These are phyloP conservation scores for Paralvinella palmiformis DNA, from an alignment of 1,140 invertebrate genomes.

Conservation along the genomic window DNA sequence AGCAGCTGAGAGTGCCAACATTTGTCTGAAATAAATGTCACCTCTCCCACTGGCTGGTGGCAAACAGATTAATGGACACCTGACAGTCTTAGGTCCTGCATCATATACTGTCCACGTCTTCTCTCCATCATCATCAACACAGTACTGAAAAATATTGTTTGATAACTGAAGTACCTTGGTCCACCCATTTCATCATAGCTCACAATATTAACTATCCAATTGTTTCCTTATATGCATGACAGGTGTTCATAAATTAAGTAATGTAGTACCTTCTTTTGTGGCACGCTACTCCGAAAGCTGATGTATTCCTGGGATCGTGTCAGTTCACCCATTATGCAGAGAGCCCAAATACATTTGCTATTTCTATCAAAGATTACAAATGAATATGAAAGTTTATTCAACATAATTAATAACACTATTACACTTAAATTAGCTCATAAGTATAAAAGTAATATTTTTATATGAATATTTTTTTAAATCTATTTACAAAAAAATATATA, in stretches of 20 bases:
- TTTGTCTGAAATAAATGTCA: conserved; percentile 80
- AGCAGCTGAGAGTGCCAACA: conserved; percentile 68
- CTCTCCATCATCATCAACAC: conserved; percentile 68
- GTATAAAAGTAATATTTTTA: too few species aligned
- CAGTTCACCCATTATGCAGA: conserved; percentile 3
- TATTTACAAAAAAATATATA: too few species aligned
- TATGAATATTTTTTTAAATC: too few species aligned
- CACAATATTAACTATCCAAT: background rate
- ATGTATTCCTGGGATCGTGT: background rate
- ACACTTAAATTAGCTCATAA: too few species aligned
- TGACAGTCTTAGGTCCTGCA: conserved; percentile 72
- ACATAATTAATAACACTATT: too few species aligned
- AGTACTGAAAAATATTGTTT: too few species aligned
- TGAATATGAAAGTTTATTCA: too few species aligned
- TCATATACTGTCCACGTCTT: conserved; percentile 87
- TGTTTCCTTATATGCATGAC: background rate
- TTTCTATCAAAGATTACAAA: too few species aligned
- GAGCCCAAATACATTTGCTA: background rate
- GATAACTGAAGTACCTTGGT: too few species aligned
- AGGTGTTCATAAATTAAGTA: background rate
- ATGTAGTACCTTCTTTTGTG: background rate
- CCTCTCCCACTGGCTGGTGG: conserved; percentile 84
- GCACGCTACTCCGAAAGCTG: conserved; percentile 3
- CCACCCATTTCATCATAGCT: background rate
- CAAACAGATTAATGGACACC: conserved; percentile 74